Conservation (phyloP, 2,888 invertebrate species). For the Dynastes hyllus region DNA sequence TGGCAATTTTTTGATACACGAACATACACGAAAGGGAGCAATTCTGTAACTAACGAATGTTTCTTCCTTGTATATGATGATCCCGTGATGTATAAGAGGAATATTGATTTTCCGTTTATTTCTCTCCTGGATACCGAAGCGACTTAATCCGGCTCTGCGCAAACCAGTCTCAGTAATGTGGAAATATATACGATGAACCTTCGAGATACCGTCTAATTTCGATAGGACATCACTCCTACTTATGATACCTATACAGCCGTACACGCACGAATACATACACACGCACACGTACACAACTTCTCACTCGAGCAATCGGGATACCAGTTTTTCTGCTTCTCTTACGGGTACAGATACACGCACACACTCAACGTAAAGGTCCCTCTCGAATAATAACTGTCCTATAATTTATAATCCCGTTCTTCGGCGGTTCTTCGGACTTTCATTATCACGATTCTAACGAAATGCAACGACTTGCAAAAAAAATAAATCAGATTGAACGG, state of each 20-base stretch:
- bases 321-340: conserved; percentile 45
- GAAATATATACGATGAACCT: conserved; percentile 47
- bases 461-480: conserved; percentile 38
- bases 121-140: neutral
- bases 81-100: too few relatives aligned
- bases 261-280: neutral
- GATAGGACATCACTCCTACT: conserved; percentile 48
- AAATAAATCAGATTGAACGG: conserved; percentile 5
- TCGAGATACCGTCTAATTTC: conserved; percentile 45
- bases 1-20: too few relatives aligned
- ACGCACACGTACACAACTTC: conserved; percentile 23
- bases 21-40: too few relatives aligned
- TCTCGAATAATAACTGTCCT: conserved; percentile 46
- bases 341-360: neutral
- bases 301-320: conserved; percentile 38
- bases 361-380: conserved; percentile 35
- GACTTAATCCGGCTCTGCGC: conserved; percentile 20
- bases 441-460: conserved; percentile 42
- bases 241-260: conserved; percentile 26
- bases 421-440: conserved; percentile 40
- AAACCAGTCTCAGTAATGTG: conserved; percentile 34
- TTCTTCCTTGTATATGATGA: neutral
- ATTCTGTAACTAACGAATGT: too few relatives aligned
- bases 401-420: conserved; percentile 46
- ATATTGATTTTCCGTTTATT: neutral